A percentile compares a stretch with the other conserved stretches of the same genome.
Conservation (phyloP, 2,113 vertebrate genomes). For the Corydoras maculifer region DNA sequence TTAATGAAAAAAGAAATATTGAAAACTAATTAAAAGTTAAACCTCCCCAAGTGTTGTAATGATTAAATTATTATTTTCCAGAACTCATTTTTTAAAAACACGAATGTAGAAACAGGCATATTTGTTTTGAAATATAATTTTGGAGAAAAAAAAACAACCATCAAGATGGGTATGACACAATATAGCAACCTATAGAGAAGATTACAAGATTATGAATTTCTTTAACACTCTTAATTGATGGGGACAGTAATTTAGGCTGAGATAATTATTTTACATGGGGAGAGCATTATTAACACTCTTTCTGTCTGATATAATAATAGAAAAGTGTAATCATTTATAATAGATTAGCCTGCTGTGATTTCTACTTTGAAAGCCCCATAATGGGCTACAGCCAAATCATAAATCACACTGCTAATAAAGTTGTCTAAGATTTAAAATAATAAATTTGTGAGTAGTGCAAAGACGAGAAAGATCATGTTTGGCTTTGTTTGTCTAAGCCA, state of each 20-base stretch:
- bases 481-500: conserved; percentile 24
- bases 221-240: conserved; percentile 33
- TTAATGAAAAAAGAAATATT: too few species aligned
- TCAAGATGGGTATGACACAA: too few species aligned
- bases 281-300: conserved; percentile 7
- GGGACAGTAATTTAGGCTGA: conserved; percentile 8
- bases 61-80: too few species aligned
- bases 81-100: too few species aligned
- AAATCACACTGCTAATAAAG: conserved; percentile 49
- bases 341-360: conserved; percentile 11
- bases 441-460: conserved; percentile 3
- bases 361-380: neutral
- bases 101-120: too few species aligned
- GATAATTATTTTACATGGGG: neutral
- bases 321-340: conserved; percentile 18
- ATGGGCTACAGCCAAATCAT: conserved; percentile 49
- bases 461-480: neutral
- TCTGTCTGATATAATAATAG: conserved; percentile 13
- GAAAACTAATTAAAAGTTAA: too few species aligned
- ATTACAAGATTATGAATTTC: conserved; percentile 21
- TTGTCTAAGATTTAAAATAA: conserved; percentile 9
- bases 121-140: too few species aligned
- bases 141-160: too few species aligned
- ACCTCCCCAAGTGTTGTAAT: too few species aligned
- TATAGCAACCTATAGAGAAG: conserved; percentile 31